phyloP scores from a whole-genome alignment of 2,113 vertebrate species.

The Fulmarus glacialis region DNA sequence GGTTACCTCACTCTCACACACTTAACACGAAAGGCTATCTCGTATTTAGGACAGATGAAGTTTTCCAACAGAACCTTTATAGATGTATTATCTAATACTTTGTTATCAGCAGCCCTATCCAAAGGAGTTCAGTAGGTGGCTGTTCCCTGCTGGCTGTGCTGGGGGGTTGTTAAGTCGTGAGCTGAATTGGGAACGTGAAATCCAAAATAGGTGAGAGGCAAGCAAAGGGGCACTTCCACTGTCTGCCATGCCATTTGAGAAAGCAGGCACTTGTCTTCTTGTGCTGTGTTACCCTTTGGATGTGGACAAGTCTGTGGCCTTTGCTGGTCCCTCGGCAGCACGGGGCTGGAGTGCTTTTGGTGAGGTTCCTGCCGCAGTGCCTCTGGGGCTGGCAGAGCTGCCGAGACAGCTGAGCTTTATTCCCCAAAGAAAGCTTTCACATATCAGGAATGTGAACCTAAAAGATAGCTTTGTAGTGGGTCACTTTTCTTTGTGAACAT shows the following conservation, averaged over 20 bases:
- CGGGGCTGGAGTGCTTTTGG: neutral
- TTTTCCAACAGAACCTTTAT: neutral
- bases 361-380: neutral
- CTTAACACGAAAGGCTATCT: neutral
- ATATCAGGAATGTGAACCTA: neutral
- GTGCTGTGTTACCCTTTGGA: neutral
- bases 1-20: neutral
- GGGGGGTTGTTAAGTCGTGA: accelerated
- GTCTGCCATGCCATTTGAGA: neutral
- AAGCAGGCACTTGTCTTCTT: neutral
- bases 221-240: neutral
- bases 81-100: neutral
- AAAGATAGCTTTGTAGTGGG: neutral
- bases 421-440: neutral
- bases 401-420: neutral
- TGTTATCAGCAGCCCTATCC: neutral
- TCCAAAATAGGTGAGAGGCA: neutral
- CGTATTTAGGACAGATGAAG: neutral
- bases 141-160: neutral
- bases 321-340: neutral
- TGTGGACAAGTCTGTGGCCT: neutral
- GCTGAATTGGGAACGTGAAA: accelerated
- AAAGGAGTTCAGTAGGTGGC: neutral
- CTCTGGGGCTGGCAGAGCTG: neutral
- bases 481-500: neutral